phyloP scores from a whole-genome alignment of 2,797 vertebrate genomes.

The Sphenodon punctatus region DNA sequence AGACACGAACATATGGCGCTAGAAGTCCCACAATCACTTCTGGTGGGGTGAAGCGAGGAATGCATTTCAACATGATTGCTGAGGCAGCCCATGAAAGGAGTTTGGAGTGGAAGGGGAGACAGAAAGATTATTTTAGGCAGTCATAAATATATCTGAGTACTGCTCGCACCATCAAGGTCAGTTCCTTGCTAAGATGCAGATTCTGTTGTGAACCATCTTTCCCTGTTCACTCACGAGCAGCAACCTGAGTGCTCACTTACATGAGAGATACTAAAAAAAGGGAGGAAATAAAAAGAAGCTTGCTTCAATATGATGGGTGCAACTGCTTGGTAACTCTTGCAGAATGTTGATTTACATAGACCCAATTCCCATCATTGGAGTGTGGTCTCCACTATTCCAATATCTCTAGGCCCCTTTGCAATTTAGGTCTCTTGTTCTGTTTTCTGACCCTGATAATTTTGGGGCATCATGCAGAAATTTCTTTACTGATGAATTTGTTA shows the following conservation, averaged over 20 bases:
- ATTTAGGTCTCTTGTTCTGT: neutral
- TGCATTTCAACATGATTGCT: slow-evolving; percentile 96
- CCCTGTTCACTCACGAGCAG: too few relatives aligned
- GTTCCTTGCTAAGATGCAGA: too few relatives aligned
- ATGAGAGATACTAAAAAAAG: too few relatives aligned
- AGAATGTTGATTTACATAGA: neutral
- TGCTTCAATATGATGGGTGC: neutral
- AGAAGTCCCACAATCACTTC: slow-evolving; percentile 91
- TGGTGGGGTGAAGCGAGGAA: slow-evolving; percentile 89
- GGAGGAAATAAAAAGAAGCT: neutral
- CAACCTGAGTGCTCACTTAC: too few relatives aligned
- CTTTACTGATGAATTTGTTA: neutral
- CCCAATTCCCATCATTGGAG: neutral
- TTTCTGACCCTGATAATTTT: too few relatives aligned
- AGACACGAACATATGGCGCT: slow-evolving; percentile 89
- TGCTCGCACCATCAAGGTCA: neutral
- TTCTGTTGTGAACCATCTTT: too few relatives aligned
- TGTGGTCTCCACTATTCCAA: neutral
- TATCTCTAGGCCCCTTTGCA: neutral
- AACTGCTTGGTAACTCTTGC: neutral
- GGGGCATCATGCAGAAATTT: neutral
- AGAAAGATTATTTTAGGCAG: neutral
- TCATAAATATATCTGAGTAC: neutral
- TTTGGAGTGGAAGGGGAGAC: neutral
- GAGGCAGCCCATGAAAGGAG: neutral